Evolutionary conservation across 2,888 invertebrate genomes (phyloP).

Genomic region (Dasysyrphus albostriatus): DNA sequence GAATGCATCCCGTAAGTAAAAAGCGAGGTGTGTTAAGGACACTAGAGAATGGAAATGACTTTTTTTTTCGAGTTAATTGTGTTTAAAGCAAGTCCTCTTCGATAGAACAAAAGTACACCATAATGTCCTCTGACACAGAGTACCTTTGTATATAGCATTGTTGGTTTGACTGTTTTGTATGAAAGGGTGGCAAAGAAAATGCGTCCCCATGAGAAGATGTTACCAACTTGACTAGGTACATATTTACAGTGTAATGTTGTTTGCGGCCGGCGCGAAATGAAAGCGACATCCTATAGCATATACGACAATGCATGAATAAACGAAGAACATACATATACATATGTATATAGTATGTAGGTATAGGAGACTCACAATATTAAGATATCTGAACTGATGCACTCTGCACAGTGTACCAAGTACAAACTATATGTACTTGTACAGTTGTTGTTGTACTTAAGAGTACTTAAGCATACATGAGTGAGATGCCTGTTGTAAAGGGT

Average conservation of each 20-base stretch:
- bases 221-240: not conserved
- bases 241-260: conserved; percentile 12
- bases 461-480: conserved; percentile 68
- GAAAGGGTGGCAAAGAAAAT: conserved; percentile 7
- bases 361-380: not conserved
- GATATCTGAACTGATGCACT: conserved; percentile 62
- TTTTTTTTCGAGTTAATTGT: conserved; percentile 25
- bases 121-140: conserved; percentile 11
- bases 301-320: conserved; percentile 22
- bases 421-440: conserved; percentile 25
- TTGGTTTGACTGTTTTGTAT: not conserved
- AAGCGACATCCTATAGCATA: conserved; percentile 3
- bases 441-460: conserved; percentile 65
- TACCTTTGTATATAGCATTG: not conserved
- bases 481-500: conserved; percentile 55
- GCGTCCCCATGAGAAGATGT: not conserved
- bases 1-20: not conserved
- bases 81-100: conserved; percentile 33
- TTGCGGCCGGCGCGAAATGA: conserved; percentile 22
- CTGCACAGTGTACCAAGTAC: not conserved
- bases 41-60: conserved; percentile 10
- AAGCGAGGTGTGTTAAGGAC: conserved; percentile 20
- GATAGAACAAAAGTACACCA: conserved; percentile 12
- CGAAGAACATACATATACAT: too few species aligned
- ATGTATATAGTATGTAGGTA: conserved; percentile 26